These are phyloP conservation scores for Periphyllus acericola DNA, from an alignment of 2,888 invertebrate genomes.

Conservation along the genomic window DNA sequence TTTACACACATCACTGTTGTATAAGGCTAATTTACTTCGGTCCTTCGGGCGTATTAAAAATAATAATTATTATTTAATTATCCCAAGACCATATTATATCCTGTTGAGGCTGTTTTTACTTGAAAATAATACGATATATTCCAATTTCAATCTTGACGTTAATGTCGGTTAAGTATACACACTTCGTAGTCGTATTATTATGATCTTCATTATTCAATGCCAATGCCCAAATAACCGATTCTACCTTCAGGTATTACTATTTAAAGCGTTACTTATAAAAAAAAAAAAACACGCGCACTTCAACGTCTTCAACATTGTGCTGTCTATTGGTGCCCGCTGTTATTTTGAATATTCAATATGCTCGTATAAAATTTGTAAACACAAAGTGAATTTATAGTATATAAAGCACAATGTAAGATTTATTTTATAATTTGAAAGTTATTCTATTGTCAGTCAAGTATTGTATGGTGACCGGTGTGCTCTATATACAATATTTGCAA, in stretches of 20 bases:
- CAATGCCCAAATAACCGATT: conserved; percentile 7
- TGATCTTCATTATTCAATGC: neutral
- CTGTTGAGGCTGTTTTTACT: neutral
- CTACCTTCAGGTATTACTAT: neutral
- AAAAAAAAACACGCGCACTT: too few relatives aligned
- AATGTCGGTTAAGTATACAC: neutral
- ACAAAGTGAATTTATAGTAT: neutral
- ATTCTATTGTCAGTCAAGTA: conserved; percentile 16
- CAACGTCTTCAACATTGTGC: neutral
- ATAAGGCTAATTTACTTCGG: neutral
- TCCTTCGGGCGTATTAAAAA: neutral
- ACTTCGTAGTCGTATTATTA: neutral
- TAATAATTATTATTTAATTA: neutral
- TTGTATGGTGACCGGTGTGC: neutral
- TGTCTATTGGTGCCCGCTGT: neutral
- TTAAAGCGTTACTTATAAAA: neutral
- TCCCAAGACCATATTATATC: neutral
- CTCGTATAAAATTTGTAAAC: neutral
- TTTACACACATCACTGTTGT: too few relatives aligned
- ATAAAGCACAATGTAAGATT: neutral
- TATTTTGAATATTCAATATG: neutral
- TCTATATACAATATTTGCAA: neutral
- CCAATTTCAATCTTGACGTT: neutral
- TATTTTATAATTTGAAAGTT: conserved; percentile 20
- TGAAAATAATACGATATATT: neutral